Evolutionary conservation across 2,888 invertebrate genomes (phyloP), one percentile per base, ranked within the genome.

Genomic region (Brachyopa scutellaris): DNA sequence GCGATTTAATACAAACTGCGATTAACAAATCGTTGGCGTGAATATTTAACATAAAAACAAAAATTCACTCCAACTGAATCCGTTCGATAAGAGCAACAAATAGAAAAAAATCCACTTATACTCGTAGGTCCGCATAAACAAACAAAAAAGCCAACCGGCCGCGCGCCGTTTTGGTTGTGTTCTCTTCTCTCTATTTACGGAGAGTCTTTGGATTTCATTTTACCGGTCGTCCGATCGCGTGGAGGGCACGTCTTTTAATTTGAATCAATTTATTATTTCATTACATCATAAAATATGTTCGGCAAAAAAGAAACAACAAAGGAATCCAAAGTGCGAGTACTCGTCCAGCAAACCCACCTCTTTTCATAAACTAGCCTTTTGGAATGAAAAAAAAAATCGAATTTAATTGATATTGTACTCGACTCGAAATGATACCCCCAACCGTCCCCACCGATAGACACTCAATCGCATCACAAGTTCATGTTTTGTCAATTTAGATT

Each of bases 1-100:
- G 23, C 62, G 62, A 11, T 73, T 73, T 47, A 55, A 55, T 73
- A 64, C 62, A 64, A 53, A 73, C 53, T 73, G 55, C n/a, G 19
- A 19, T 19, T 42, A 26, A 2, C 9, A 31, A 49, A 38, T 15
- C 29, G 19, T 55, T n/a, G 9, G 3, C n/a, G 7, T 1, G 45
- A 53, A 23, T 57, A 67, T 67, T 45, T 67, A n/a, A n/a, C n/a
- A n/a, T n/a, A n/a, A n/a, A n/a, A 67, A 45, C 15, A 15, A 13
- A 15, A 57, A 21, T 9, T 13, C 26, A 1, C 19, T 8, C 53
- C 31, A 26, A 21, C 33, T 15, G 3, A 29, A 45, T 33, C 11
- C 19, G 19, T 1, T 31, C 26, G 61, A 61, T 45, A 33, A 13
- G 31, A 62, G n/a, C 11, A 40, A 51, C 40, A 13, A n/a, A 7